Base-by-base conservation (phyloP, 1,140 invertebrate species). In the Geopemphigus sp. region DNA sequence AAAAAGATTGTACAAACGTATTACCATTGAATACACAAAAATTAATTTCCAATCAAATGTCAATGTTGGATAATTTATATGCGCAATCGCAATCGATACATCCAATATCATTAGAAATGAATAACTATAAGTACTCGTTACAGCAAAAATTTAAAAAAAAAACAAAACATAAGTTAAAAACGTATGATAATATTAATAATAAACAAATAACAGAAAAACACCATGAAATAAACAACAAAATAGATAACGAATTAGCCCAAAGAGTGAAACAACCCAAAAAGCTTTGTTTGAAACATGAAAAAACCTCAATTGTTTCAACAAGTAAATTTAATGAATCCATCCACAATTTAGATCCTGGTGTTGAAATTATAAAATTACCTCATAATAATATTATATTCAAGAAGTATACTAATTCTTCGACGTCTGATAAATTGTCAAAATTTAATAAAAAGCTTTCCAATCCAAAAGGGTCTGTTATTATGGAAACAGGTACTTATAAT, bases 41-140 rank as follows among this genome's bases (percentile, higher is more conserved):
- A 50, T 11, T 50, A 50, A 32, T 76, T 45, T 39, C 73, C 5
- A 76, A 59, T 59, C 73, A 76, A 76, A 19, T 26, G 32, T 78
- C 74, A 19, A 24, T 19, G 14, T 39, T 76, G 1, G 54, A 32
- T 26, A 39, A 3, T 39, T 22, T 47, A 0, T 50, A 24, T 32
- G 29, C 14, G 17, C 39, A 59, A 78, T 50, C 74, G 1, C n/a
- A 29, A 12, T 50, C 19, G 14, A 39, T 74, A n/a, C 63, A 6
- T 26, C 45, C 57, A 50, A 47, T 47, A 10, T 17, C 17, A 0
- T 22, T 39, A 45, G 56, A 61, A 12, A 53, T 15, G 3, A 15
- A 5, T 53, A 72, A 39, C 19, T 47, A 61, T 78, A 11, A 12
- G 3, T n/a, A 47, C 17, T 26, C 74, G 47, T 50, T 78, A 14